Conservation (phyloP, 2,113 vertebrate genomes). For the Todiramphus saurophagus region DNA sequence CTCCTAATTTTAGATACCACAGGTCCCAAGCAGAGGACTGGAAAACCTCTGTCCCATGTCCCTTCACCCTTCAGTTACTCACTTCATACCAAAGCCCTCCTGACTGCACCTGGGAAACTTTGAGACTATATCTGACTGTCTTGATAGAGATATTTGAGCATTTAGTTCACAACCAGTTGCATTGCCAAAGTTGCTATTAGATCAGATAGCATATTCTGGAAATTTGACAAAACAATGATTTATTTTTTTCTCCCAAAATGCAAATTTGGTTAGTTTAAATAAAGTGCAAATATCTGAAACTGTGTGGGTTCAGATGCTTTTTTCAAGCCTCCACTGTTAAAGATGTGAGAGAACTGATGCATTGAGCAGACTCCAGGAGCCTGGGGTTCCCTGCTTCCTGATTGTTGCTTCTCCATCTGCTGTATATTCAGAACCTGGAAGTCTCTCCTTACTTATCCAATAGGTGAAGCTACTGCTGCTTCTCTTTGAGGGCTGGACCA, state of each 20-base stretch:
- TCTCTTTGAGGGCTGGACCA: fast-evolving
- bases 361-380: not conserved
- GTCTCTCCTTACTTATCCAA: not conserved
- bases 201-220: not conserved
- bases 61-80: not conserved
- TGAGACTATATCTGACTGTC: not conserved
- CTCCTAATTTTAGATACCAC: not conserved
- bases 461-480: not conserved
- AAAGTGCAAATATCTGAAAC: not conserved
- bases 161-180: not conserved
- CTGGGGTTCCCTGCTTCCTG: not conserved
- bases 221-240: not conserved
- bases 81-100: not conserved
- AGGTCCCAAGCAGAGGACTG: not conserved
- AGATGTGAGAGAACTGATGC: fast-evolving
- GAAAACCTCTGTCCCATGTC: not conserved
- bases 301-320: not conserved
- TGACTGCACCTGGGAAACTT: not conserved
- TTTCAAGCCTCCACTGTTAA: not conserved
- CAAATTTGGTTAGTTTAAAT: not conserved
- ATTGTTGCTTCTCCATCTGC: not conserved
- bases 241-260: not conserved
- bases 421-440: not conserved
- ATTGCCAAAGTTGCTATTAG: not conserved
- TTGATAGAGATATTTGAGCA: not conserved